These are phyloP conservation scores for Steatocranus sp. DNA, from an alignment of 2,797 vertebrate species.

Conservation along the genomic window DNA sequence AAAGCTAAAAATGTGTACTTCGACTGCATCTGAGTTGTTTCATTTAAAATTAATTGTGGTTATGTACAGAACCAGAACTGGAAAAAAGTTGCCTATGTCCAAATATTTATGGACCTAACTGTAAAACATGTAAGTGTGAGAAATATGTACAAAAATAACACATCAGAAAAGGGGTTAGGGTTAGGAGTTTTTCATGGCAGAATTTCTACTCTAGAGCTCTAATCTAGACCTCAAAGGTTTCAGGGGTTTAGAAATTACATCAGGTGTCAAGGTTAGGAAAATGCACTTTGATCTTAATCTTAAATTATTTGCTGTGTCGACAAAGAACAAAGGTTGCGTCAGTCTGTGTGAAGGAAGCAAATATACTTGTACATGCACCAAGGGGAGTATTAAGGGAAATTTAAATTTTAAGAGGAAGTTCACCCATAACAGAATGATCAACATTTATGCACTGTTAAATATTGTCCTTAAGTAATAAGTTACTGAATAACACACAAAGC, in stretches of 20 bases:
- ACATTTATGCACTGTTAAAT: not conserved
- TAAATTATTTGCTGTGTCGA: not conserved
- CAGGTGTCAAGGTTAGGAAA: not conserved
- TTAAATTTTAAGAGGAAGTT: not conserved
- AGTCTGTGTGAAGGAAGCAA: not conserved
- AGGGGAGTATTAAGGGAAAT: not conserved
- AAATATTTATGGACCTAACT: not conserved
- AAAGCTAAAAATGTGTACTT: not conserved
- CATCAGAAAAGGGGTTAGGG: not conserved
- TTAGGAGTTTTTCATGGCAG: not conserved
- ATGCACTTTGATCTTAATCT: not conserved
- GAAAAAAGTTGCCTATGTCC: not conserved
- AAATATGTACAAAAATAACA: not conserved
- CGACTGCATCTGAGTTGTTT: fast-evolving
- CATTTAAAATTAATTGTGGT: not conserved
- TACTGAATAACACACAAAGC: not conserved
- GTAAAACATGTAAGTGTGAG: not conserved
- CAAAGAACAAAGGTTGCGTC: not conserved
- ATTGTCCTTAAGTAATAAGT: not conserved
- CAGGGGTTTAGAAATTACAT: not conserved
- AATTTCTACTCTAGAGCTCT: not conserved
- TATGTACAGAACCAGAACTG: not conserved
- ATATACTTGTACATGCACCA: not conserved
- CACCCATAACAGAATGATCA: not conserved
- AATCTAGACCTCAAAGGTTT: not conserved